Base-by-base conservation (phyloP, 2,888 invertebrate species). In the Drosophila leonis region DNA sequence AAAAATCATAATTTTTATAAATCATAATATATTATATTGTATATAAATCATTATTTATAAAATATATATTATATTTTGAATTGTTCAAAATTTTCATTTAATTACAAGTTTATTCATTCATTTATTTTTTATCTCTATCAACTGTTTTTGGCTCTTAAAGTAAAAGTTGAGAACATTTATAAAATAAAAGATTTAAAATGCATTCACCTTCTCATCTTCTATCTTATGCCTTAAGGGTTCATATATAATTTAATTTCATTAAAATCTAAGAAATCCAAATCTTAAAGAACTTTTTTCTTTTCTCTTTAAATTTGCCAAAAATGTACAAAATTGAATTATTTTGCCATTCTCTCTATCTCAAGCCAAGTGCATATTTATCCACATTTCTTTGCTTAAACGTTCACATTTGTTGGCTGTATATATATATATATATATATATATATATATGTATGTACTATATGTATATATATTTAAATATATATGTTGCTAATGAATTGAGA, bases 401-500 rank as follows among this genome's bases (percentile, higher is more conserved):
- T 27, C 46, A 15, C 44, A 46, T 46, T 46, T 27, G n/a, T n/a
- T n/a, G 46, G 27, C 27, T 46, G 9, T 9, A 9, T 46, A n/a
- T n/a, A 1, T 29, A 12, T 29, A 48, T 29, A 46, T 29, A 46
- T n/a, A n/a, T 9, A 46, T 46, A 5, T 46, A 46, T n/a, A 35
- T 24, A 31, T 48, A 1, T 27, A n/a, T 48, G 29, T 31, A 6
- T 29, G 29, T 29, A n/a, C 12, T 18, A 42, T 42, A 20, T 12
- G 4, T 20, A 42, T 42, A 42, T 20, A 0, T 20, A 20, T 20
- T 2, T 29, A 1, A 10, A 48, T 29, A 48, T 31, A 12, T 27
- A n/a, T 44, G 24, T 7, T 10, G 31, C 33, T 69, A 29, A 68
- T 48, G 42, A 66, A 57, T 62, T 65, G 51, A 13, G 12, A 33